Conservation (phyloP, 2,888 invertebrate species). For the Euplexia lucipara region DNA sequence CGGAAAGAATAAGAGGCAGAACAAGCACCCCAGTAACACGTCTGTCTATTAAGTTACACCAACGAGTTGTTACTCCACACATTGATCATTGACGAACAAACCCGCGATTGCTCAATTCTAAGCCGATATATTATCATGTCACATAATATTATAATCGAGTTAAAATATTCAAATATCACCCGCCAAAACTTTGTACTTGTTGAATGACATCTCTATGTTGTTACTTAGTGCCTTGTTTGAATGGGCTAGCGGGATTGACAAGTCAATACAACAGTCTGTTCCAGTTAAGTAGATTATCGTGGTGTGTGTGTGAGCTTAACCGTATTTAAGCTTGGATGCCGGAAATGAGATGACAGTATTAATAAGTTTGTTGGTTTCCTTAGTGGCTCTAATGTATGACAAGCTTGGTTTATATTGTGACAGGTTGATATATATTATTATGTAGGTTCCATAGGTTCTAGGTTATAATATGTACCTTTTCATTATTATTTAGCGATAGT, state of each 20-base stretch:
- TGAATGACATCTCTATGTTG: slow-evolving; percentile 38
- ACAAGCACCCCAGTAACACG: too few relatives aligned
- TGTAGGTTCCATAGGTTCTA: too few relatives aligned
- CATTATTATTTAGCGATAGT: too few relatives aligned
- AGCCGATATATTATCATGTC: slow-evolving; percentile 2
- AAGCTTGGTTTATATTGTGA: neutral
- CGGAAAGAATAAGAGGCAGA: too few relatives aligned
- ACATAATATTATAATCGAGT: slow-evolving; percentile 10
- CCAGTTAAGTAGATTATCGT: slow-evolving; percentile 29
- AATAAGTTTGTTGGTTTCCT: neutral
- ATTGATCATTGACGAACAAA: neutral
- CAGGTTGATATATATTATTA: neutral
- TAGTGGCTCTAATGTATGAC: neutral
- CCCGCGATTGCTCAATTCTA: neutral
- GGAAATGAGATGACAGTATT: slow-evolving; percentile 33
- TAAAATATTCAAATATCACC: neutral
- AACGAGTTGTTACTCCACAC: too few relatives aligned
- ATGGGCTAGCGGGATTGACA: slow-evolving; percentile 37
- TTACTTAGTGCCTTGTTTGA: slow-evolving; percentile 40
- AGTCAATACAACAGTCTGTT: slow-evolving; percentile 32
- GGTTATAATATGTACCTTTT: too few relatives aligned
- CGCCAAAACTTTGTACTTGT: neutral
- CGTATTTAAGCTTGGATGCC: slow-evolving; percentile 18
- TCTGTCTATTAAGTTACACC: too few relatives aligned
- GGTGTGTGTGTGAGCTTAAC: slow-evolving; percentile 33